A percentile compares a stretch with the other conserved stretches of the same genome.
phyloP scores from a whole-genome alignment of 2,888 invertebrate species.

The Agrotis exclamationis region DNA sequence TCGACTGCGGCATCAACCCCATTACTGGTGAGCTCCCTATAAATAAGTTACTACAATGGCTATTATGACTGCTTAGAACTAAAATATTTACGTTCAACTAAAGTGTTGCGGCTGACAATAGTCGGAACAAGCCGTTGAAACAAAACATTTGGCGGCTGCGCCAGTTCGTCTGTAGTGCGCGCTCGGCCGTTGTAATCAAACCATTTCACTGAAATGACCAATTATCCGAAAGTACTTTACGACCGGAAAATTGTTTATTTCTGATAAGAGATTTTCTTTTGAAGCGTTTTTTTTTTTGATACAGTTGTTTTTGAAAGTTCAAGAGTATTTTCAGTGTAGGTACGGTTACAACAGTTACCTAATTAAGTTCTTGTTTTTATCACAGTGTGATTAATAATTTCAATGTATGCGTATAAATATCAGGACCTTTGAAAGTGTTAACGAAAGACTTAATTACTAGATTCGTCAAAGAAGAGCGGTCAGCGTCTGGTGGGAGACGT shows the following conservation, averaged over 20 bases:
- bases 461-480: conserved; percentile 94
- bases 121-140: conserved; percentile 64
- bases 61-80: conserved; percentile 33
- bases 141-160: conserved; percentile 49
- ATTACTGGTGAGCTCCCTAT: conserved; percentile 93
- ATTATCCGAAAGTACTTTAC: conserved; percentile 28
- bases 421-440: too few relatives aligned
- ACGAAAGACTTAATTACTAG: conserved; percentile 81
- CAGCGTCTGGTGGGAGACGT: conserved; percentile 98
- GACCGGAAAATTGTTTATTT: conserved; percentile 33
- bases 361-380: conserved; percentile 4
- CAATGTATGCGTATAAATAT: background rate
- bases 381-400: background rate
- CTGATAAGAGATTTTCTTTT: conserved; percentile 39
- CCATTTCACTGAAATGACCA: conserved; percentile 32
- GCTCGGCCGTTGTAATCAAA: conserved; percentile 21
- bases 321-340: background rate
- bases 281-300: background rate
- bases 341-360: conserved; percentile 9
- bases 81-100: conserved; percentile 55
- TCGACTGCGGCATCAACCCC: conserved; percentile 99
- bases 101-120: conserved; percentile 65
- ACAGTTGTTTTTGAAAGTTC: background rate
- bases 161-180: conserved; percentile 34
- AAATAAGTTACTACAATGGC: conserved; percentile 54